phyloP scores from a whole-genome alignment of 2,113 vertebrate species.

The Rhodinocichla rosea region DNA sequence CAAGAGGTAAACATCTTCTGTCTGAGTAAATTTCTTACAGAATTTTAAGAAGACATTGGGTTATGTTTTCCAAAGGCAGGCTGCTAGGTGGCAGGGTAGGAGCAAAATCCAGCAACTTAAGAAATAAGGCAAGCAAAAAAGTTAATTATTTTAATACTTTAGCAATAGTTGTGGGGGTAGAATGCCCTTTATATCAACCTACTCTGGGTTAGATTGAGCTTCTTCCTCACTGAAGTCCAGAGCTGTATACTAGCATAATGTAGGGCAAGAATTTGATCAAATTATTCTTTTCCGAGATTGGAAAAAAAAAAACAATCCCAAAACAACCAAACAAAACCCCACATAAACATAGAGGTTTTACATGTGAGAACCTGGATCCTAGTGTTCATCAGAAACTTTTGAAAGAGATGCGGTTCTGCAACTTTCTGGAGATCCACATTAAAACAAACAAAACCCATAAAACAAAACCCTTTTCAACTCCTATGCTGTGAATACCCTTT shows the following conservation, averaged over 20 bases:
- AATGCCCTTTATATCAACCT: background rate
- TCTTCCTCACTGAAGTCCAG: background rate
- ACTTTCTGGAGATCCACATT: slow-evolving; percentile 19
- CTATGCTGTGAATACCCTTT: slow-evolving; percentile 11
- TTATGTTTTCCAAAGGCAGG: background rate
- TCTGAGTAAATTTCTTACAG: background rate
- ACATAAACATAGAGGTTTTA: background rate
- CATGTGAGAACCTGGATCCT: background rate
- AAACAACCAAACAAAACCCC: background rate
- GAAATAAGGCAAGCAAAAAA: background rate
- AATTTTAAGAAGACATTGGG: background rate
- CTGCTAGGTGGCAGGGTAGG: slow-evolving; percentile 23
- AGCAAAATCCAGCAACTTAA: background rate
- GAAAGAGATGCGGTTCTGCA: slow-evolving; percentile 28
- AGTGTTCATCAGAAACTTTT: slow-evolving; percentile 35
- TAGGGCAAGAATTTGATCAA: background rate
- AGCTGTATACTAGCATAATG: background rate
- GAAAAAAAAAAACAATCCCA: rapidly evolving
- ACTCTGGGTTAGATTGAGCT: background rate
- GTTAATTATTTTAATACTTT: background rate
- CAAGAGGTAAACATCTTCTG: background rate
- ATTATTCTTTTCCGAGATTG: background rate
- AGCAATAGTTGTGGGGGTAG: background rate
- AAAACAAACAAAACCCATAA: slow-evolving; percentile 11
- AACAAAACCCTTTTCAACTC: slow-evolving; percentile 25